phyloP scores from a whole-genome alignment of 2,888 invertebrate genomes.

The Eretmocerus hayati region DNA sequence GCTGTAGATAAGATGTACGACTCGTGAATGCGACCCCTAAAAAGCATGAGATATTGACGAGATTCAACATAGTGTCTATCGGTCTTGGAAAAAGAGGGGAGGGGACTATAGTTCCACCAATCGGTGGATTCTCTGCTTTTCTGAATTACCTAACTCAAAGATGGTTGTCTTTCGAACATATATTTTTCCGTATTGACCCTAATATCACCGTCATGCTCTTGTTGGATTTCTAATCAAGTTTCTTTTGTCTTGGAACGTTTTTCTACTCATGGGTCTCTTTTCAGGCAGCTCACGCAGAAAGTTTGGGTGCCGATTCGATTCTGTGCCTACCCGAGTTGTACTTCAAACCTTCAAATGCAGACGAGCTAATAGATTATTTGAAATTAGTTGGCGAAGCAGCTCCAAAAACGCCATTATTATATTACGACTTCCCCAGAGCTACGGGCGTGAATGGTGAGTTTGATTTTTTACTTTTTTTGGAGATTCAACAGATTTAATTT shows the following conservation, averaged over 20 bases:
- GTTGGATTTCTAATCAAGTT: neutral
- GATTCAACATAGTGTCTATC: too few relatives aligned
- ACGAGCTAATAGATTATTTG: slow-evolving; percentile 61
- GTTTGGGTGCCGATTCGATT: slow-evolving; percentile 59
- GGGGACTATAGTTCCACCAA: too few relatives aligned
- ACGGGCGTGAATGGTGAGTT: slow-evolving; percentile 13
- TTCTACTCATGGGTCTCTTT: neutral
- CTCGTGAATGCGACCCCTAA: too few relatives aligned
- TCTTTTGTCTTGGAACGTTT: neutral
- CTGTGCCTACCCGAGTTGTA: slow-evolving; percentile 71
- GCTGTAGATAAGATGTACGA: too few relatives aligned
- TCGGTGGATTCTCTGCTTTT: too few relatives aligned
- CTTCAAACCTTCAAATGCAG: slow-evolving; percentile 59
- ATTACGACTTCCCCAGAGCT: slow-evolving; percentile 56
- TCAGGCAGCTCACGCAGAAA: slow-evolving; percentile 63
- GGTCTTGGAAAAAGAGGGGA: too few relatives aligned
- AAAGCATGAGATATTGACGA: too few relatives aligned
- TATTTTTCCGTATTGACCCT: too few relatives aligned
- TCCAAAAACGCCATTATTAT: slow-evolving; percentile 68
- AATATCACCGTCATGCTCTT: too few relatives aligned
- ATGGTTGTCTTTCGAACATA: too few relatives aligned
- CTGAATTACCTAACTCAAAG: too few relatives aligned
- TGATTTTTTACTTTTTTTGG: neutral
- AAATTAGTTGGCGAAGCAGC: slow-evolving; percentile 62
- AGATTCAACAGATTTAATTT: too few relatives aligned